These are phyloP conservation scores for Sarcophaga peregrina DNA, from an alignment of 1,140 invertebrate species.

Conservation along the genomic window DNA sequence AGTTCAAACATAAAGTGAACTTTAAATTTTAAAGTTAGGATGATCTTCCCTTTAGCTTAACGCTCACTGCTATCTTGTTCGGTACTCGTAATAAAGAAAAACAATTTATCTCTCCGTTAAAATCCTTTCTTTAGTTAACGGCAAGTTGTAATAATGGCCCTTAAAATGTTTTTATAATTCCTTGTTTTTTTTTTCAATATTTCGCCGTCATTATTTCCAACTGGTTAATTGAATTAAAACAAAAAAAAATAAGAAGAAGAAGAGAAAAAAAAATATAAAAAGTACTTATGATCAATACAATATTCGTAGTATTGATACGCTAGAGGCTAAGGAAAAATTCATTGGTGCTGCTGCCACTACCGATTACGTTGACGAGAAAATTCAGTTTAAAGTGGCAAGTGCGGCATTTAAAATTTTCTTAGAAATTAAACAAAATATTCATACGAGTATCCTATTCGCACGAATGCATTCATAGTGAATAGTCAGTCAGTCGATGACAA, in stretches of 20 bases:
- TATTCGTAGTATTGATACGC: constrained; percentile 55
- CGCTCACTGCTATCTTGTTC: too few species aligned
- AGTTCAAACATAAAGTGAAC: too few species aligned
- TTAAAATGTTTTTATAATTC: too few species aligned
- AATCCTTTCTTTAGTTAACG: too few species aligned
- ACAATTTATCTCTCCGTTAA: too few species aligned
- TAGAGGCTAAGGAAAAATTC: constrained; percentile 51
- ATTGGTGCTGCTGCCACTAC: constrained; percentile 20
- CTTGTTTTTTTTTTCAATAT: too few species aligned
- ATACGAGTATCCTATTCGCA: background rate
- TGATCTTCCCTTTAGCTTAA: too few species aligned
- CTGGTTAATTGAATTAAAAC: background rate
- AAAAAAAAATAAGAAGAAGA: constrained; percentile 8
- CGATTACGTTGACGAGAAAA: background rate
- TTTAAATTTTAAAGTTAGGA: too few species aligned
- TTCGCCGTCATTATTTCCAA: background rate
- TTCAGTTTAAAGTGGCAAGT: constrained; percentile 34
- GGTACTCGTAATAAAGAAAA: too few species aligned
- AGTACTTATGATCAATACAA: constrained; percentile 56
- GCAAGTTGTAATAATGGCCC: too few species aligned
- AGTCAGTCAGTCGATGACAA: too few species aligned
- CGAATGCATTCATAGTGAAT: background rate
- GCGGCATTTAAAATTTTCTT: constrained; percentile 39
- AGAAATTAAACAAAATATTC: constrained; percentile 31
- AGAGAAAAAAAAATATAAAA: constrained; percentile 59